Percentiles rank a stretch among this genome's conserved stretches.
Evolutionary conservation across 2,888 invertebrate genomes (phyloP).

Genomic region (Amaurobius ferox): DNA sequence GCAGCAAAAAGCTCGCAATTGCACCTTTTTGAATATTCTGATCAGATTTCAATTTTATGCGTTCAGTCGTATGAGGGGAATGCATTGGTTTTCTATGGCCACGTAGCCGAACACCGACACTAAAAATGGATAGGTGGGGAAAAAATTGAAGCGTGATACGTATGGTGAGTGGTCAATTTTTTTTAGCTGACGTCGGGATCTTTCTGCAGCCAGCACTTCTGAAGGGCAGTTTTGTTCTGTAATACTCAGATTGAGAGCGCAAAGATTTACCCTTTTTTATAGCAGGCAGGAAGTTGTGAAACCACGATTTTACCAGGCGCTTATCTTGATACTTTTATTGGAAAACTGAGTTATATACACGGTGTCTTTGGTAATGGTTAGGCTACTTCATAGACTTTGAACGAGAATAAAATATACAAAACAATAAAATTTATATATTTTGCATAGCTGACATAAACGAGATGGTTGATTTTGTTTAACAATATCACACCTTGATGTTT

Average conservation of each 20-base stretch:
- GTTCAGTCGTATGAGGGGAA: conserved; percentile 24
- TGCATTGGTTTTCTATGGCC: conserved; percentile 53
- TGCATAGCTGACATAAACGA: too few species aligned
- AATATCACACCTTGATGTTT: too few species aligned
- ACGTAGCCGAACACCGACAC: conserved; percentile 25
- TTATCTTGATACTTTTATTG: too few species aligned
- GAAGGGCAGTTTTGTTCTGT: neutral
- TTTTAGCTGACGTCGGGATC: neutral
- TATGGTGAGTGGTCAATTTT: conserved; percentile 23
- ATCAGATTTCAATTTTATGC: conserved; percentile 71
- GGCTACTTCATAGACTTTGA: too few species aligned
- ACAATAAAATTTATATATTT: too few species aligned
- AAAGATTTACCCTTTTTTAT: too few species aligned
- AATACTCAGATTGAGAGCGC: neutral
- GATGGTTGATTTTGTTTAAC: too few species aligned
- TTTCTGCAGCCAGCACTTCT: neutral
- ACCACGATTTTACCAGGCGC: too few species aligned
- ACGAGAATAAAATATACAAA: too few species aligned
- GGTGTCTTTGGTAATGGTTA: too few species aligned
- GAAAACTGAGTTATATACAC: too few species aligned
- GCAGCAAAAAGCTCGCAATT: conserved; percentile 44
- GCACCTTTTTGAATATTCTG: conserved; percentile 70
- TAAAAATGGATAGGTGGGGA: conserved; percentile 46
- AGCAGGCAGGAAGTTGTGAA: too few species aligned
- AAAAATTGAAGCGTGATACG: conserved; percentile 50